Evolutionary conservation across 1,140 invertebrate species (phyloP), one percentile per base, ranked within the genome.

Genomic region (Magallana angulata): DNA sequence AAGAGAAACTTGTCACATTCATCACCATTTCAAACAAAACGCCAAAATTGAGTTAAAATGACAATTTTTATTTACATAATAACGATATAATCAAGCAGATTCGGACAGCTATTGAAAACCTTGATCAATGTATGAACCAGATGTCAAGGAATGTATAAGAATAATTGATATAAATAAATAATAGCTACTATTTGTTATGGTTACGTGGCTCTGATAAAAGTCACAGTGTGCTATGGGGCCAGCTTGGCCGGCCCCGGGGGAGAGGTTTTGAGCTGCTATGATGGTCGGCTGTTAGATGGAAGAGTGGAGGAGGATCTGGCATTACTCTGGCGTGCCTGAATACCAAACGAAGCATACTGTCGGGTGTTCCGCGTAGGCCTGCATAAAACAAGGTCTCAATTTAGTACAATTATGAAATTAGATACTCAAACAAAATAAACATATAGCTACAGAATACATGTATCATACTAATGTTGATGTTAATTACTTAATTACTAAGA

Each of bases 281-380:
- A 85, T 8, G 91, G 90, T 82, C 92, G 86, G 4, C 89, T 64
- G 76, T 92, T 93, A 9, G 92, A 90, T 81, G 93, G 93, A 84
- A 94, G 87, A 62, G 93, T 94, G 3, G 92, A 88, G 56, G 92
- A 90, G 24, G 91, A 92, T 36, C 91, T 84, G 59, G 85, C 87
- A 12, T 85, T 84, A 59, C 89, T 84, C 57, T 88, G 89, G 24
- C 92, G 87, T 82, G 90, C 91, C 84, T 92, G 90, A 30, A 91
- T 91, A 30, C 92, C 92, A 87, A 91, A 93, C 12, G 93, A 94
- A 30, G 93, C 91, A 87, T 94, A 94, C 87, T 94, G 93, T 87
- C 92, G 93, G 57, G 92, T 90, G 68, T 92, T 91, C 83, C 93
- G 87, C 68, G 88, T 89, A 57, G 91, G 83, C 57, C 91, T 92